These are phyloP conservation scores for Clunio marinus DNA, from an alignment of 2,888 invertebrate genomes.

Conservation along the genomic window DNA sequence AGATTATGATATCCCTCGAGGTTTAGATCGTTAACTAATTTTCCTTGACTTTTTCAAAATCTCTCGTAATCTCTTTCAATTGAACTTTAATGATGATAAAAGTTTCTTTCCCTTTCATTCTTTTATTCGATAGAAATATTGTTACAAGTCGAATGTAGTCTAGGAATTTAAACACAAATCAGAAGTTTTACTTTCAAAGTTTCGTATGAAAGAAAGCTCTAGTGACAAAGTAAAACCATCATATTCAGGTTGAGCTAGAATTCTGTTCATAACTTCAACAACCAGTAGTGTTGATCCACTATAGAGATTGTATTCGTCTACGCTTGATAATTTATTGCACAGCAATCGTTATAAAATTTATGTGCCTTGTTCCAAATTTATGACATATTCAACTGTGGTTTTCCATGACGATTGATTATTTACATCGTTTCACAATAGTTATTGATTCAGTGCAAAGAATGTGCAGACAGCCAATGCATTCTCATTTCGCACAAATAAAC, in stretches of 20 bases:
- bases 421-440: not conserved
- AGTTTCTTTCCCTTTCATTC: not conserved
- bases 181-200: no score
- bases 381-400: slow-evolving; percentile 28
- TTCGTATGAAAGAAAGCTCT: not conserved
- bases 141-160: slow-evolving; percentile 4
- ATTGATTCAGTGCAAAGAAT: not conserved
- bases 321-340: not conserved
- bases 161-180: no score
- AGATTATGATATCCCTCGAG: not conserved
- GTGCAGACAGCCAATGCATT: not conserved
- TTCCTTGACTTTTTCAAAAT: not conserved
- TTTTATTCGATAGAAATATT: slow-evolving; percentile 6
- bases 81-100: slow-evolving; percentile 32
- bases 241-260: not conserved
- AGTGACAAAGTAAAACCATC: not conserved
- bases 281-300: no score
- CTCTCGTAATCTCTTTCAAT: slow-evolving; percentile 23
- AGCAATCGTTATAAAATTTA: not conserved
- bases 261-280: no score
- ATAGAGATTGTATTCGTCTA: not conserved
- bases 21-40: not conserved
- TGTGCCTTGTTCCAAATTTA: not conserved
- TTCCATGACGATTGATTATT: slow-evolving; percentile 21
- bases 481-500: not conserved